A percentile compares a stretch with the other conserved stretches of the same genome.
Conservation (phyloP, 2,797 vertebrate species). For the Rhinichthys osculus region DNA sequence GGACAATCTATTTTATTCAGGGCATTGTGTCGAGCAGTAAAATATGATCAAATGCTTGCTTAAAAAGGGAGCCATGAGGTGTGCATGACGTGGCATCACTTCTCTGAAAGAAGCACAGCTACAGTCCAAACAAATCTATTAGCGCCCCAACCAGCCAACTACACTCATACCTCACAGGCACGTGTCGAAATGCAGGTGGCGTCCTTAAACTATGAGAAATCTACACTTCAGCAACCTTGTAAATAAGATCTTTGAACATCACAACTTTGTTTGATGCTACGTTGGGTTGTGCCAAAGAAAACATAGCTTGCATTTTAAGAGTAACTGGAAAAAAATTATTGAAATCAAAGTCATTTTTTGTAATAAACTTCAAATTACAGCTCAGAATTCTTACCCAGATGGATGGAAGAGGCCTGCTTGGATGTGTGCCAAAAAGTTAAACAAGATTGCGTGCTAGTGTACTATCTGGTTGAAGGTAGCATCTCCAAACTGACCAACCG, state of each 20-base stretch:
- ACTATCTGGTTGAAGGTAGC: background rate
- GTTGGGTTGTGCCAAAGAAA: slow-evolving; percentile 8
- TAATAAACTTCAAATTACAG: slow-evolving; percentile 8
- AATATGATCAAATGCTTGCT: slow-evolving; percentile 43
- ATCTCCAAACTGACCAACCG: background rate
- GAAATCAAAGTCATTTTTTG: slow-evolving; percentile 17
- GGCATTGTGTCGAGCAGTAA: slow-evolving; percentile 19
- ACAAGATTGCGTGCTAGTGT: slow-evolving; percentile 17
- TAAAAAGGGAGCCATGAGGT: slow-evolving; percentile 42
- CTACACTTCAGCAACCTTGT: slow-evolving; percentile 29
- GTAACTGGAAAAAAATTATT: background rate
- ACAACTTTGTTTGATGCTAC: background rate
- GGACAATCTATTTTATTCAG: slow-evolving; percentile 18
- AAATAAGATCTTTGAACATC: slow-evolving; percentile 42
- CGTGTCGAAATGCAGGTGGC: slow-evolving; percentile 39
- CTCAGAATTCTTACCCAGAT: slow-evolving; percentile 8
- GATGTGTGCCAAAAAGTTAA: slow-evolving; percentile 20
- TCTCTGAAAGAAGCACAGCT: slow-evolving; percentile 25
- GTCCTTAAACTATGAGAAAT: slow-evolving; percentile 29
- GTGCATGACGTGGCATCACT: slow-evolving; percentile 32
- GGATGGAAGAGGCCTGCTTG: slow-evolving; percentile 1
- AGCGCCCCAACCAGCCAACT: slow-evolving; percentile 45
- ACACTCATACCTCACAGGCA: slow-evolving; percentile 38
- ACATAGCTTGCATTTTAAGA: slow-evolving; percentile 25
- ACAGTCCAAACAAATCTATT: slow-evolving; percentile 53